Conservation (phyloP, 2,888 invertebrate genomes). For the Geotrupes spiniger region DNA sequence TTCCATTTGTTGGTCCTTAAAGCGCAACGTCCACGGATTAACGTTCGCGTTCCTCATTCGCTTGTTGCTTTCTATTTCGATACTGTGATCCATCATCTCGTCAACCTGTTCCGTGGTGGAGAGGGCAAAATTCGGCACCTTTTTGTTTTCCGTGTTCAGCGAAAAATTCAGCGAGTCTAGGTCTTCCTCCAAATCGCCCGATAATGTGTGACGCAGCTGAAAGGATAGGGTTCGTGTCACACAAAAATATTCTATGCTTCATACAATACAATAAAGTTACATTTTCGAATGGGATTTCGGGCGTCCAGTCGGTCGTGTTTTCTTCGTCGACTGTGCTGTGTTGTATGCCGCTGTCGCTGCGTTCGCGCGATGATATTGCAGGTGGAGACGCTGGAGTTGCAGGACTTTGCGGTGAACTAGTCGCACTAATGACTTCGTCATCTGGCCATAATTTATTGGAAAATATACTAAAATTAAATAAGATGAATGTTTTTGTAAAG, state of each 20-base stretch:
- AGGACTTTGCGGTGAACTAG: constrained; percentile 47
- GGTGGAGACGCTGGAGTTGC: constrained; percentile 40
- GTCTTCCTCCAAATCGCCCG: constrained; percentile 46
- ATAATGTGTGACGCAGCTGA: constrained; percentile 44
- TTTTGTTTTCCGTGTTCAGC: constrained; percentile 44
- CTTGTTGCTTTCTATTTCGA: constrained; percentile 87
- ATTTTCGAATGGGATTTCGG: constrained; percentile 90
- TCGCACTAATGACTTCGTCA: constrained; percentile 39
- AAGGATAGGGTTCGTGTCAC: no score
- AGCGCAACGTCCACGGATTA: constrained; percentile 81
- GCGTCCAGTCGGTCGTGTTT: constrained; percentile 80
- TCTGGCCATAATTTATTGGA: constrained; percentile 49
- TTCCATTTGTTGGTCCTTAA: constrained; percentile 79
- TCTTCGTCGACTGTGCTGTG: constrained; percentile 69
- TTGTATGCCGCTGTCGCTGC: constrained; percentile 49
- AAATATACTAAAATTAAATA: constrained; percentile 47
- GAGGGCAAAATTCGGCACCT: constrained; percentile 37
- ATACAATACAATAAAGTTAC: constrained; percentile 55
- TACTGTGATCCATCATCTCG: constrained; percentile 78
- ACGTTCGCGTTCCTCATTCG: constrained; percentile 85
- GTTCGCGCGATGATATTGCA: constrained; percentile 38
- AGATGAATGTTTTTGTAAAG: no score
- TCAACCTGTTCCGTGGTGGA: constrained; percentile 59
- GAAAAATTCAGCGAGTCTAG: constrained; percentile 41
- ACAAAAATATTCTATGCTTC: no score